Evolutionary conservation across 1,140 invertebrate genomes (phyloP), one percentile per base, ranked within the genome.

Genomic region (Eufriesea mexicana): DNA sequence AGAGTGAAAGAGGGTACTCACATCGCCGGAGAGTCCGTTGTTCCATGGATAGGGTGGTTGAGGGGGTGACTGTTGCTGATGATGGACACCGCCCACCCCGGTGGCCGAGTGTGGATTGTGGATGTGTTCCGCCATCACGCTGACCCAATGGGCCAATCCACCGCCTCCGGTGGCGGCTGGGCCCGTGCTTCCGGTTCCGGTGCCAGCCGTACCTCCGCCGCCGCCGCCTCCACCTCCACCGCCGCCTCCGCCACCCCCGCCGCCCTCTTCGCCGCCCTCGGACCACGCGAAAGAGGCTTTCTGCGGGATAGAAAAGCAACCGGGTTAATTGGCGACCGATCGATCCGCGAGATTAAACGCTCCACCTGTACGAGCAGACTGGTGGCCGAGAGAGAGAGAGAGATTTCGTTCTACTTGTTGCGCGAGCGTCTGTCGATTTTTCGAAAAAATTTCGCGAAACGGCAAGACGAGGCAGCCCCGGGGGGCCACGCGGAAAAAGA

Each of bases 91-190:
- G 45, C 91, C 90, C 55, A 94, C 93, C 61, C 90, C 91, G 7
- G 92, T 86, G 10, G 93, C 85, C 20, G 92, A 92, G 90, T 95
- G 95, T 23, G 94, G 94, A 89, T 95, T 94, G 93, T 95, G 96
- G 90, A 96, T 96, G 92, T 96, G 95, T 79, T 96, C 96, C 54
- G 96, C 95, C 95, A 96, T 96, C 87, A 96, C 95, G 90, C 95
- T 96, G 95, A 96, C 96, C 95, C 96, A 96, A 91, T 96, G 95
- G 85, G 95, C 95, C 88, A 96, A 93, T 84, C 93, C 95, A 49
- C 92, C 92, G 81, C 93, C 89, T 68, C 94, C 91, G 84, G 92
- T 87, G 85, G 90, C 85, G 49, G 89, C 80, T 74, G 88, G 90
- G 42, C 91, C 91, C 76, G 92, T 91, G 75, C 89, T 91, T 76